These are phyloP conservation scores for Trogon melanurus DNA, from an alignment of 2,113 vertebrate species.

Conservation along the genomic window DNA sequence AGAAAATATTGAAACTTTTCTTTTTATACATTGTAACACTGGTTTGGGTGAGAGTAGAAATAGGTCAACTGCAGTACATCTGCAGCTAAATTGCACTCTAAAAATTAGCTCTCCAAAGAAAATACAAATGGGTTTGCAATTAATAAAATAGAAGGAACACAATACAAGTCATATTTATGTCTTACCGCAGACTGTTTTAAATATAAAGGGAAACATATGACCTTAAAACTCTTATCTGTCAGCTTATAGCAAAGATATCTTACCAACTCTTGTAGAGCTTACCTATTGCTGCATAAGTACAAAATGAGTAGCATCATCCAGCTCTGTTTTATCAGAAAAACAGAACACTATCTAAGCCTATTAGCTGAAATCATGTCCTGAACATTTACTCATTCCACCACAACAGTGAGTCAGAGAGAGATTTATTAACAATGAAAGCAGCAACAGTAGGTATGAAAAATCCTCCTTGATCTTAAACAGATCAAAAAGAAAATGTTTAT, in stretches of 20 bases:
- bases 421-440: not conserved
- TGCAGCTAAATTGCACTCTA: not conserved
- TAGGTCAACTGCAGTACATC: not conserved
- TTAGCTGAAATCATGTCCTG: not conserved
- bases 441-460: not conserved
- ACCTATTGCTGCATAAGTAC: not conserved
- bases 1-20: not conserved
- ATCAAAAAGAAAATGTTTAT: constrained; percentile 29
- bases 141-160: not conserved
- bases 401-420: not conserved
- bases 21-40: not conserved
- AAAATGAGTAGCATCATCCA: not conserved
- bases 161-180: not conserved
- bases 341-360: not conserved
- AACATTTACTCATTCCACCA: not conserved
- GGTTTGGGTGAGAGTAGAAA: not conserved
- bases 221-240: not conserved
- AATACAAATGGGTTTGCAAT: not conserved
- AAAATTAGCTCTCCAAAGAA: not conserved
- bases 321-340: not conserved
- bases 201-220: not conserved
- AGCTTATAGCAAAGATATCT: not conserved
- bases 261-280: not conserved
- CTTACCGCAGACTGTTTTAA: not conserved
- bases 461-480: not conserved